These are phyloP conservation scores for Eumaeus atala DNA, from an alignment of 1,140 invertebrate genomes.

Conservation along the genomic window DNA sequence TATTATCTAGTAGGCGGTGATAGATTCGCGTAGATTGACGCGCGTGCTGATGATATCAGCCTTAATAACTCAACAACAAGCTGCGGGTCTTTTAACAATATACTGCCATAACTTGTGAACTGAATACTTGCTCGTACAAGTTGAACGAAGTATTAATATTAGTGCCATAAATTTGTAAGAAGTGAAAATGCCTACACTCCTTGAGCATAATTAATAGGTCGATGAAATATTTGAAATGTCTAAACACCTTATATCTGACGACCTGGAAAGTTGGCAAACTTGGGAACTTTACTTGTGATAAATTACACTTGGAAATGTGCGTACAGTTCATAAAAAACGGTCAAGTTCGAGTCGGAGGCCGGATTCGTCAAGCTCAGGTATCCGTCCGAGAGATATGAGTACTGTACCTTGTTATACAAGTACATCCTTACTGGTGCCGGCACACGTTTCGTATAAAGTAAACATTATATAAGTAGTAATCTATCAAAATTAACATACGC, in stretches of 20 bases:
- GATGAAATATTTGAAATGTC: slow-evolving; percentile 50
- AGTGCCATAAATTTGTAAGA: slow-evolving; percentile 68
- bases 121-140: slow-evolving; percentile 45
- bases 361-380: no score
- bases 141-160: slow-evolving; percentile 64
- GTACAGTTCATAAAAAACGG: no score
- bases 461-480: no score
- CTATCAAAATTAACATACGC: no score
- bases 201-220: slow-evolving; percentile 55
- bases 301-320: background rate
- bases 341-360: no score
- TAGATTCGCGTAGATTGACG: no score
- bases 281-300: slow-evolving; percentile 3
- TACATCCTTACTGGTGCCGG: no score
- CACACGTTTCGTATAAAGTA: no score
- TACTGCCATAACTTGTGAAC: slow-evolving; percentile 17
- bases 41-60: no score
- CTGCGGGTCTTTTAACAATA: background rate
- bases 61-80: background rate
- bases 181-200: slow-evolving; percentile 49
- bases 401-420: no score
- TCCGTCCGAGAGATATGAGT: no score
- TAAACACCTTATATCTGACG: slow-evolving; percentile 36
- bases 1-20: no score
- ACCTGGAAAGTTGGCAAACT: background rate